Percentiles rank a stretch among this genome's conserved stretches.
Evolutionary conservation across 2,113 vertebrate genomes (phyloP).

Genomic region (Haemorhous mexicanus): DNA sequence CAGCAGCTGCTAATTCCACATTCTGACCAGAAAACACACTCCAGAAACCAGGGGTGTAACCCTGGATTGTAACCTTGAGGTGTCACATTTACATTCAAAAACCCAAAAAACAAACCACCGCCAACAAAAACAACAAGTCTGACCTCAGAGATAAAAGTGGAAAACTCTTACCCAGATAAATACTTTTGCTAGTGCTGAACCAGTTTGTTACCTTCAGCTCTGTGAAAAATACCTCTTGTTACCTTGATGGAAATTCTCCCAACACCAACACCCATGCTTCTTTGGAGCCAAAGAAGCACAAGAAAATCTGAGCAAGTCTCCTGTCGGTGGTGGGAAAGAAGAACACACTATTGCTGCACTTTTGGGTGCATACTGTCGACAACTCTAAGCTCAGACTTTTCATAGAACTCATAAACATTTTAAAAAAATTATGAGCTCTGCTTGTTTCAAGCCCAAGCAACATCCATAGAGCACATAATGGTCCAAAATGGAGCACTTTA

Average conservation of each 20-base stretch:
- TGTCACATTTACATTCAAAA: neutral
- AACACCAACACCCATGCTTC: neutral
- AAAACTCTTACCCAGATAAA: neutral
- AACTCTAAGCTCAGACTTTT: neutral
- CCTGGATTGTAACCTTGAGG: rapidly evolving
- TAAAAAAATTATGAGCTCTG: constrained; percentile 4
- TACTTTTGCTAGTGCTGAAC: neutral
- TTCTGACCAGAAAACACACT: neutral
- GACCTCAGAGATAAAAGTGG: neutral
- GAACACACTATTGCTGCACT: neutral
- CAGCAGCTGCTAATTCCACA: neutral
- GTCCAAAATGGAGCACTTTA: neutral
- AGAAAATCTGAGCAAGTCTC: neutral
- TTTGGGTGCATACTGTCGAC: neutral
- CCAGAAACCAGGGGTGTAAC: neutral
- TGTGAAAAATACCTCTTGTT: neutral
- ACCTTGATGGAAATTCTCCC: neutral
- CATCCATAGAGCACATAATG: neutral
- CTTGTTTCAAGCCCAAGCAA: neutral
- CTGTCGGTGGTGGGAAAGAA: neutral
- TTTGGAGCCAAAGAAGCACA: neutral
- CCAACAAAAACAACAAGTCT: neutral
- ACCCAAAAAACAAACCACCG: neutral
- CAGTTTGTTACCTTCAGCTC: neutral
- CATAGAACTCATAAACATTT: neutral